Evolutionary conservation across 2,797 vertebrate species (phyloP).

Genomic region (Semaprochilodus insignis): DNA sequence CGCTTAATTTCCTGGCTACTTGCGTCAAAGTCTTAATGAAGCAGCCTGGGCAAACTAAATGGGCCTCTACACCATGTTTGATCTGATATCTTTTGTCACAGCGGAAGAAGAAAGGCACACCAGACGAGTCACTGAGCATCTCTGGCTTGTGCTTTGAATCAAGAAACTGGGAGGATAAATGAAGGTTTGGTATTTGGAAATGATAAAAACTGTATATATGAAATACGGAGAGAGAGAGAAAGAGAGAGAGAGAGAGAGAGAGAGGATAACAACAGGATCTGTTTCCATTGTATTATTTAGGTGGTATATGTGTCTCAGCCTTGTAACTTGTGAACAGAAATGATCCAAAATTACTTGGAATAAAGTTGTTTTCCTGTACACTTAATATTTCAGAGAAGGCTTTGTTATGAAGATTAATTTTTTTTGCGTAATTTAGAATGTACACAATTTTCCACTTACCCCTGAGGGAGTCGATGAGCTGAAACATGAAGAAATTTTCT

Average conservation of each 20-base stretch:
- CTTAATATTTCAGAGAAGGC: too few relatives aligned
- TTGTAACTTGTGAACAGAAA: too few relatives aligned
- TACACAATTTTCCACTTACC: too few relatives aligned
- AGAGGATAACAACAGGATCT: neutral
- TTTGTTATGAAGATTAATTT: too few relatives aligned
- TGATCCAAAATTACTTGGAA: too few relatives aligned
- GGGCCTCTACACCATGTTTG: conserved; percentile 46
- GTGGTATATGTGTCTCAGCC: too few relatives aligned
- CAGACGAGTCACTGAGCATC: conserved; percentile 43
- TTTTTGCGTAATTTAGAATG: too few relatives aligned
- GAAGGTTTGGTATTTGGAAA: conserved; percentile 24
- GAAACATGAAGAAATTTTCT: too few relatives aligned
- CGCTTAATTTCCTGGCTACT: conserved; percentile 55
- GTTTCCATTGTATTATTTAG: too few relatives aligned
- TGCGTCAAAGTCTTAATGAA: conserved; percentile 58
- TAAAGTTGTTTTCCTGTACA: too few relatives aligned
- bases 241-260: conserved; percentile 3
- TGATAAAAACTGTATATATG: neutral
- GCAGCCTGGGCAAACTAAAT: conserved; percentile 45
- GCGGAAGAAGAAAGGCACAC: conserved; percentile 40
- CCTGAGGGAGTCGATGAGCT: too few relatives aligned
- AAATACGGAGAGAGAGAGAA: neutral
- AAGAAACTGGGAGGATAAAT: conserved; percentile 36
- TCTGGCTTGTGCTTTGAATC: conserved; percentile 37
- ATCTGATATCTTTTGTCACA: conserved; percentile 56